These are phyloP conservation scores for Danionella cerebrum DNA, from an alignment of 2,113 vertebrate species.

Conservation along the genomic window DNA sequence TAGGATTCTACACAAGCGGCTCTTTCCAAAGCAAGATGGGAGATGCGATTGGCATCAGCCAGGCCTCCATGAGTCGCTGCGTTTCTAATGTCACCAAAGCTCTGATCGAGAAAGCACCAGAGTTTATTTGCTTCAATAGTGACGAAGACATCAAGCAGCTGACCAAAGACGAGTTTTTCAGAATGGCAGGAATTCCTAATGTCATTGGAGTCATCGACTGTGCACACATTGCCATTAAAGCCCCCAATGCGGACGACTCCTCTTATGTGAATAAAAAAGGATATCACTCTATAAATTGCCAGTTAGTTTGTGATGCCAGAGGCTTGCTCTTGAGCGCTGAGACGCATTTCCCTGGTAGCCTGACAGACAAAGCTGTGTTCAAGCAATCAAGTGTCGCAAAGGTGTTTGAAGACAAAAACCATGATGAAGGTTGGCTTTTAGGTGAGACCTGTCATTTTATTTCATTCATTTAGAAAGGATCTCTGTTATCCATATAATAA, in stretches of 20 bases:
- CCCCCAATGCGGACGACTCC: constrained; percentile 87
- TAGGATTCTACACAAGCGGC: constrained; percentile 94
- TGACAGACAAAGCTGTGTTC: constrained; percentile 71
- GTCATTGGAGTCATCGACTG: constrained; percentile 86
- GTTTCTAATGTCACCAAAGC: constrained; percentile 91
- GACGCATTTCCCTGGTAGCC: constrained; percentile 83
- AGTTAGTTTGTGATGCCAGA: constrained; percentile 82
- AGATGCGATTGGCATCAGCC: constrained; percentile 91
- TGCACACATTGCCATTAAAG: constrained; percentile 87
- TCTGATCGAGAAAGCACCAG: constrained; percentile 80
- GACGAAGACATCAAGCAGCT: constrained; percentile 69
- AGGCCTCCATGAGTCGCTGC: constrained; percentile 95
- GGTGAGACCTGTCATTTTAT: constrained; percentile 62
- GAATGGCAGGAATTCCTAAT: constrained; percentile 81
- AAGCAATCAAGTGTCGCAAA: constrained; percentile 72
- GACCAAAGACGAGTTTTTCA: constrained; percentile 81
- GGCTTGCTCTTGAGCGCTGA: constrained; percentile 84
- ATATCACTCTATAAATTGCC: constrained; percentile 89
- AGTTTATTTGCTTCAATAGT: constrained; percentile 76
- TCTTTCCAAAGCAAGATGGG: constrained; percentile 96
- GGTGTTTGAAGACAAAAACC: constrained; percentile 67
- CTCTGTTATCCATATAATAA: background rate
- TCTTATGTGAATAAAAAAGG: constrained; percentile 88
- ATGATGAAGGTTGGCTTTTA: constrained; percentile 81
- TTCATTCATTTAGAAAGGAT: background rate